A percentile compares a stretch with the other conserved stretches of the same genome.
phyloP scores from a whole-genome alignment of 1,140 invertebrate species.

The Camponotus vicinus region DNA sequence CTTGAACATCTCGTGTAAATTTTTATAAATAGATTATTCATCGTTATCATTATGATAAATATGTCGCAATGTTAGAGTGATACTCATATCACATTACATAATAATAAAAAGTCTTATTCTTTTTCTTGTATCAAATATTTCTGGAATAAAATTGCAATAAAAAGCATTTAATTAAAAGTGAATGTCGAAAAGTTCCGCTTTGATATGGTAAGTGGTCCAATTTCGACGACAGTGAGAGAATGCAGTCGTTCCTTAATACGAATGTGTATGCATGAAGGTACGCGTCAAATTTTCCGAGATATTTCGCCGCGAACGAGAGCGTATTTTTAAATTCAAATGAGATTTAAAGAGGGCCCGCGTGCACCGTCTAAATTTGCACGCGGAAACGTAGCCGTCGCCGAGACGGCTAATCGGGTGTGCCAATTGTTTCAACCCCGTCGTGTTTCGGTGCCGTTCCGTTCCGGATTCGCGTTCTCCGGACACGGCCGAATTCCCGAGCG shows the following conservation, averaged over 20 bases:
- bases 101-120: not conserved
- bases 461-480: constrained; percentile 23
- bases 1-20: not conserved
- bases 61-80: no score
- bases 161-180: not conserved
- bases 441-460: not conserved
- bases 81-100: not conserved
- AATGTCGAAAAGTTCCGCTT: not conserved
- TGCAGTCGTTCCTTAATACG: not conserved
- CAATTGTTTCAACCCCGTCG: constrained; percentile 26
- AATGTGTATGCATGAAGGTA: constrained; percentile 6
- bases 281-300: not conserved
- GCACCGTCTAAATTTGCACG: not conserved
- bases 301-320: not conserved
- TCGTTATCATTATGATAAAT: not conserved
- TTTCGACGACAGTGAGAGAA: not conserved
- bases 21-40: not conserved
- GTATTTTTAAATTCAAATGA: constrained; percentile 34
- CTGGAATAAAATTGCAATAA: not conserved
- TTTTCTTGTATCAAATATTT: no score
- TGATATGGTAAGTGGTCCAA: not conserved
- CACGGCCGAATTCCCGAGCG: constrained; percentile 12
- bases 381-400: not conserved
- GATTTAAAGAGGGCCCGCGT: not conserved
- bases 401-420: constrained; percentile 9